Conservation (phyloP, 2,113 vertebrate genomes). For the Phylloscopus trochilus region DNA sequence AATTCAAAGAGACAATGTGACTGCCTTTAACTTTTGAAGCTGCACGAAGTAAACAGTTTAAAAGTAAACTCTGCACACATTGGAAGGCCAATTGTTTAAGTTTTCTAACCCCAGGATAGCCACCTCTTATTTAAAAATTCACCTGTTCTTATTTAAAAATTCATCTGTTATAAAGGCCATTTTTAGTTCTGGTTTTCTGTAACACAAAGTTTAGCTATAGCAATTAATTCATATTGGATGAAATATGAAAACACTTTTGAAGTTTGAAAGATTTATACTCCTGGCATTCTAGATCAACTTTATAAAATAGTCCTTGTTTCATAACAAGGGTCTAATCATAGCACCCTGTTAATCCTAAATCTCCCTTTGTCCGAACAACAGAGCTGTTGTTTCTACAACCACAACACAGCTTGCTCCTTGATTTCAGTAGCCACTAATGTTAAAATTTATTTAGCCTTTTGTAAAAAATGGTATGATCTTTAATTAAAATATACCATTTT, state of each 20-base stretch:
- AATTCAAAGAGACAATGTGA: background rate
- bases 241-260: background rate
- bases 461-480: background rate
- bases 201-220: background rate
- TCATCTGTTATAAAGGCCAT: background rate
- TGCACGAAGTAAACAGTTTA: background rate
- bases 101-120: background rate
- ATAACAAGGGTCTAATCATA: conserved; percentile 27
- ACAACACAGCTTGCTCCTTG: background rate
- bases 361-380: conserved; percentile 8
- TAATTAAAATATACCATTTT: background rate
- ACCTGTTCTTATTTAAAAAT: background rate
- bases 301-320: conserved; percentile 37
- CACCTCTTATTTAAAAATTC: background rate
- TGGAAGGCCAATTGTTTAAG: background rate
- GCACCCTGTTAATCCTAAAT: conserved; percentile 23
- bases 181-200: background rate
- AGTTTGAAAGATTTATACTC: background rate
- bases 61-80: background rate
- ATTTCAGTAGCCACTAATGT: background rate
- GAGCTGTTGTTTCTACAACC: background rate
- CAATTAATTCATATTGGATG: background rate
- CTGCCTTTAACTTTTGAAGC: background rate
- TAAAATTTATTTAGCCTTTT: background rate
- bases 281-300: background rate